Evolutionary conservation across 1,140 invertebrate genomes (phyloP), one percentile per base, ranked within the genome.

Genomic region (Saccostrea echinata): DNA sequence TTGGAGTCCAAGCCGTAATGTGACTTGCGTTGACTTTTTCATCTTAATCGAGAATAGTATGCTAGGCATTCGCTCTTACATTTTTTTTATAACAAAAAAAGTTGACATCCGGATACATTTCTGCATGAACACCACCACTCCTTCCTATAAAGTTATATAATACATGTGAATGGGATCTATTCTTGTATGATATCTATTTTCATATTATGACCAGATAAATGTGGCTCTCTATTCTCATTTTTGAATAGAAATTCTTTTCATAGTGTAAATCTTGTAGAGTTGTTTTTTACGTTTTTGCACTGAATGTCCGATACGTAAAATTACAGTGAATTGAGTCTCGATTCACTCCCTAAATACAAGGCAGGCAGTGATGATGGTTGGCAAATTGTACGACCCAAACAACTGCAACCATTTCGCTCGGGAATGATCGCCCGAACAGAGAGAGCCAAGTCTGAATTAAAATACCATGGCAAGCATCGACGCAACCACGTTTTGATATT

Each of bases 241-340:
- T 30, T 35, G 16, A 33, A 4, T 30, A 76, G 11, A 27, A 76
- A 76, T 76, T 76, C 68, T 30, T 76, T 64, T 64, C 57, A 64
- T 64, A 64, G 24, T 33, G 68, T 33, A 76, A 35, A 35, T 33
- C 68, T 76, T 76, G 30, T 76, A 16, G 24, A 30, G 57, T 64
- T n/a, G 57, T 64, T 76, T 55, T 55, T 76, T 76, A 76, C 68
- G 68, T 76, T 76, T 76, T 76, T 76, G 68, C 68, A 76, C 68
- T 76, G 68, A 76, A 76, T 76, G 68, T 76, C 68, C 68, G 68
- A 76, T 76, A 76, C 68, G 68, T 76, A 30, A 76, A 76, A 76
- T 76, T 76, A 76, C 68, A 76, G 68, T 76, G 68, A 76, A 76
- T 76, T 11, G 68, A 33, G 27, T 76, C 16, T 76, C 68, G 30